Conservation (phyloP, 2,113 vertebrate species). For the Gopherus flavomarginatus region DNA sequence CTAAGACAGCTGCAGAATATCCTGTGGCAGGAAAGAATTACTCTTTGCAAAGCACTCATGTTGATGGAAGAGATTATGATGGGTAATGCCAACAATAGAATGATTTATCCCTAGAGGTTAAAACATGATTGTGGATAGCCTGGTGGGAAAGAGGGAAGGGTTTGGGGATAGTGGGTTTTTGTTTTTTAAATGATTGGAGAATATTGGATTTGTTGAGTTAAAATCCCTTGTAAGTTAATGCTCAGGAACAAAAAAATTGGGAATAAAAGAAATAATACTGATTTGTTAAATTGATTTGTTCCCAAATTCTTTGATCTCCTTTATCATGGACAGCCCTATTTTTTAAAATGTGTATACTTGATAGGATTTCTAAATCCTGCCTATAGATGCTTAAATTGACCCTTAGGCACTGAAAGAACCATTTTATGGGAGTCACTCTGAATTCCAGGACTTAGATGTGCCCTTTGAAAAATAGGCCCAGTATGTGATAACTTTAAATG, state of each 20-base stretch:
- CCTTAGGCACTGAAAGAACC: not conserved
- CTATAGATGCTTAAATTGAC: not conserved
- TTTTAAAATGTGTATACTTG: not conserved
- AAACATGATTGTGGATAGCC: constrained; percentile 1
- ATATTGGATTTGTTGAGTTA: constrained; percentile 53
- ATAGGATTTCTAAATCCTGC: not conserved
- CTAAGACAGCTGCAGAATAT: constrained; percentile 45
- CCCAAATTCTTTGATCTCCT: constrained; percentile 34
- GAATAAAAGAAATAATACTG: constrained; percentile 1
- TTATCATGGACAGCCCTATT: not conserved
- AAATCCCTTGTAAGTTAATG: constrained; percentile 52
- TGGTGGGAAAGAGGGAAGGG: constrained; percentile 5
- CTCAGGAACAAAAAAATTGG: constrained; percentile 32
- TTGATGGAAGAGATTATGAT: constrained; percentile 17
- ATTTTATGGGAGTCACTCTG: not conserved
- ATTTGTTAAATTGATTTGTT: constrained; percentile 8
- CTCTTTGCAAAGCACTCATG: constrained; percentile 42
- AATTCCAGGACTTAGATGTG: not conserved
- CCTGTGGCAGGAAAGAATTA: constrained; percentile 44
- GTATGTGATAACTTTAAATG: not conserved
- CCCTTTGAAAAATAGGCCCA: not conserved
- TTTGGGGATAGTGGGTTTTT: constrained; percentile 6
- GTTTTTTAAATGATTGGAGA: constrained; percentile 30
- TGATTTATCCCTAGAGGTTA: constrained; percentile 30
- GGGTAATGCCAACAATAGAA: constrained; percentile 35